A percentile compares a stretch with the other conserved stretches of the same genome.
phyloP scores from a whole-genome alignment of 2,113 vertebrate genomes.

The Chloebia gouldiae region DNA sequence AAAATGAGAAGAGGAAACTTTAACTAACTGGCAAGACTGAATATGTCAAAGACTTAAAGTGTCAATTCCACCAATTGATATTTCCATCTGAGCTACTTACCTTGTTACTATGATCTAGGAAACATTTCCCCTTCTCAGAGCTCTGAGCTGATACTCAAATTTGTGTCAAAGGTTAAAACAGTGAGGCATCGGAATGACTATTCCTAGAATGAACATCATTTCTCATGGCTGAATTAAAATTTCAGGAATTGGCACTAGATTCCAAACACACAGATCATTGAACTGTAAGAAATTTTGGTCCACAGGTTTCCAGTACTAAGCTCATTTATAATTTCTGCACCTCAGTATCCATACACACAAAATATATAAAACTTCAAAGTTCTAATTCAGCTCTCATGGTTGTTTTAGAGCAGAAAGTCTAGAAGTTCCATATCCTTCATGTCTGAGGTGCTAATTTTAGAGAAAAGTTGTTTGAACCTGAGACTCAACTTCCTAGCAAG shows the following conservation, averaged over 20 bases:
- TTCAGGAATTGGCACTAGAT: neutral
- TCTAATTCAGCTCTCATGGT: neutral
- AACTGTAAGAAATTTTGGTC: neutral
- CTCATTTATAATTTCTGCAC: neutral
- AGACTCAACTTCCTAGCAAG: neutral
- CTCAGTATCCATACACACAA: neutral
- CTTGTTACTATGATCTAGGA: neutral
- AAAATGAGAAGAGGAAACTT: neutral
- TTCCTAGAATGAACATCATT: neutral
- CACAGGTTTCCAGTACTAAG: neutral
- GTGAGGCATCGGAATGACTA: neutral
- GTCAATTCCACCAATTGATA: neutral
- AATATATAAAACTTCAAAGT: neutral
- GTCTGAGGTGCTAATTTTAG: neutral
- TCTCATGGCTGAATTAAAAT: neutral
- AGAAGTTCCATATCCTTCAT: neutral
- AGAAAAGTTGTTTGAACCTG: neutral
- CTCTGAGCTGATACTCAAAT: neutral
- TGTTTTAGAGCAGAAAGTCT: neutral
- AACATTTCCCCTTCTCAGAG: neutral
- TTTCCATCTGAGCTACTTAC: neutral
- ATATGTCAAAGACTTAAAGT: neutral
- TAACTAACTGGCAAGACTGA: neutral
- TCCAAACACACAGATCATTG: accelerated
- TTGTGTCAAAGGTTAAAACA: neutral